These are phyloP conservation scores for Pelodytes ibericus DNA, from an alignment of 2,797 vertebrate genomes.

Conservation along the genomic window DNA sequence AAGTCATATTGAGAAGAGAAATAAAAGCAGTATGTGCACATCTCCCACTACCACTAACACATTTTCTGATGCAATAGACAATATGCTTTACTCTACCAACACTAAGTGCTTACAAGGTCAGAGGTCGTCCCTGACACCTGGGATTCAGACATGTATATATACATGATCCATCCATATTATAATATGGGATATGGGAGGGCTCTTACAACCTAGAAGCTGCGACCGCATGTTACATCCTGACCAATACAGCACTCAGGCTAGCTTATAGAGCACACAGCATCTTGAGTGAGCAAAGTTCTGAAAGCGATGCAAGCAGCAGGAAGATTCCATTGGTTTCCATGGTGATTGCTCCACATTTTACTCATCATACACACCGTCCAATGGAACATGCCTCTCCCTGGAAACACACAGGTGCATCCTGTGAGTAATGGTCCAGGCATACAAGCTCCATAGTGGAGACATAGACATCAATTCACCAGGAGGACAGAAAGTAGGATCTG, in stretches of 20 bases:
- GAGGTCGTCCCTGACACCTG: not conserved
- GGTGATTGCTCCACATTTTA: too few relatives aligned
- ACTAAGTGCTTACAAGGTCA: not conserved
- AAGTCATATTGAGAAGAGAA: not conserved
- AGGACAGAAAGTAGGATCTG: not conserved
- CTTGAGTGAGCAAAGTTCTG: too few relatives aligned
- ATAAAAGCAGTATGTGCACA: not conserved
- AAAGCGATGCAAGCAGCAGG: too few relatives aligned
- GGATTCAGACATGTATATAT: not conserved
- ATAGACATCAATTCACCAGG: not conserved
- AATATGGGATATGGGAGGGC: too few relatives aligned
- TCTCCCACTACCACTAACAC: not conserved
- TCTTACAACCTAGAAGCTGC: too few relatives aligned
- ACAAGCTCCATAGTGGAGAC: too few relatives aligned
- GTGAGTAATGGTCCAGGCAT: not conserved
- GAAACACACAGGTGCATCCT: not conserved
- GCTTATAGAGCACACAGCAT: too few relatives aligned
- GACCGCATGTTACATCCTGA: too few relatives aligned
- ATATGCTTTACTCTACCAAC: not conserved
- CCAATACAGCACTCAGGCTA: too few relatives aligned
- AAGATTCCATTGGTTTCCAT: too few relatives aligned
- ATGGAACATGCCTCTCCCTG: not conserved
- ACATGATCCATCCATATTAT: too few relatives aligned
- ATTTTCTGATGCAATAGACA: conserved; percentile 33
- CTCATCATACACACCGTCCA: too few relatives aligned